Evolutionary conservation across 2,797 vertebrate species (phyloP).

Genomic region (Calcarius lapponicus): DNA sequence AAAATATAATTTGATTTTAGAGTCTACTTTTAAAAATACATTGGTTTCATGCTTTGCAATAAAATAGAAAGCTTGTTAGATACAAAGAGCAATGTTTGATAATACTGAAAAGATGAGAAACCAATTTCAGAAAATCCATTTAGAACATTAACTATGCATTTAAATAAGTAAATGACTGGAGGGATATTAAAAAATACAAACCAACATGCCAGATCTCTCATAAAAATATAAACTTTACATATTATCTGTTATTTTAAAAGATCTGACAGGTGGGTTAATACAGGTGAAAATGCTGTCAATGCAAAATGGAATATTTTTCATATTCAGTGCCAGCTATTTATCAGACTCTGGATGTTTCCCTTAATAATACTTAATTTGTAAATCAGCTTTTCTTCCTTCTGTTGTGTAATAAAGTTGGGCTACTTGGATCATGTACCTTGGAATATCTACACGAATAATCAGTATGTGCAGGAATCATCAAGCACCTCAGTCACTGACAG

Average conservation of each 20-base stretch:
- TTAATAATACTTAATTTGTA: not conserved
- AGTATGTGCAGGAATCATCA: not conserved
- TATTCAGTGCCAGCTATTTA: not conserved
- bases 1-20: not conserved
- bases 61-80: not conserved
- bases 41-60: not conserved
- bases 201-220: not conserved
- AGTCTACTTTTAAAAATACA: not conserved
- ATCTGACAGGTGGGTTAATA: not conserved
- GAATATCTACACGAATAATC: not conserved
- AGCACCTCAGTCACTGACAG: accelerated
- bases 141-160: not conserved
- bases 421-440: not conserved
- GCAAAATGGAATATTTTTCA: not conserved
- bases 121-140: not conserved
- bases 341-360: not conserved
- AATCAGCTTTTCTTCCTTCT: not conserved
- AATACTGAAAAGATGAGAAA: not conserved
- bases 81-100: not conserved
- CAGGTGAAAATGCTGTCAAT: not conserved
- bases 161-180: not conserved
- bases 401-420: not conserved
- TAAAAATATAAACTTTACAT: not conserved
- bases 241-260: not conserved
- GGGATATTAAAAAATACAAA: not conserved